Percentiles rank a stretch among this genome's conserved stretches.
Conservation (phyloP, 2,797 vertebrate species). For the Chelonia mydas region DNA sequence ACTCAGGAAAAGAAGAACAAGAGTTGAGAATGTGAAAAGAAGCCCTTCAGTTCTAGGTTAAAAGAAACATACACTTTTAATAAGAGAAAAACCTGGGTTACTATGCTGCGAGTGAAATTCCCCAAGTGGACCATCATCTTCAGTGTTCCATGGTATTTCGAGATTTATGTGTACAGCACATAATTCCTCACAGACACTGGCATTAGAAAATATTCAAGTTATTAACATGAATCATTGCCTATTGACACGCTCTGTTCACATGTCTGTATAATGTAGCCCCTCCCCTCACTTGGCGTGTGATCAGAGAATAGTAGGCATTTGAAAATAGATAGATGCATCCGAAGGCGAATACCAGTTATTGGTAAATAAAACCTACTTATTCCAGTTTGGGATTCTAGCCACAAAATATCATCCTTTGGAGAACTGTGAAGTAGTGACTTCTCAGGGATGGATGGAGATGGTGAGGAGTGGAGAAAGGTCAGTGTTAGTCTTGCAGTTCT, state of each 20-base stretch:
- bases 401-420: background rate
- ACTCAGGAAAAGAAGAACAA: background rate
- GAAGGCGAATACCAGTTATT: background rate
- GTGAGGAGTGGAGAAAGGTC: background rate
- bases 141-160: background rate
- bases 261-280: background rate
- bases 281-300: background rate
- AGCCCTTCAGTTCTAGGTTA: background rate
- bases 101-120: background rate
- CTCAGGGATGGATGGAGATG: background rate
- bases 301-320: background rate
- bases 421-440: background rate
- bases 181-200: background rate
- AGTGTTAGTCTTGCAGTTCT: no score
- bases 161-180: background rate
- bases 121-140: background rate
- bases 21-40: background rate
- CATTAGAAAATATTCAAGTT: background rate
- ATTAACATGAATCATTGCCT: background rate
- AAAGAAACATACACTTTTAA: rapidly evolving
- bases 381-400: background rate
- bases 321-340: background rate
- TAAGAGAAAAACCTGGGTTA: background rate
- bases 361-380: background rate
- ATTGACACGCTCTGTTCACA: background rate